Evolutionary conservation across 2,797 vertebrate species (phyloP).

Genomic region (Peromyscus nudipes): DNA sequence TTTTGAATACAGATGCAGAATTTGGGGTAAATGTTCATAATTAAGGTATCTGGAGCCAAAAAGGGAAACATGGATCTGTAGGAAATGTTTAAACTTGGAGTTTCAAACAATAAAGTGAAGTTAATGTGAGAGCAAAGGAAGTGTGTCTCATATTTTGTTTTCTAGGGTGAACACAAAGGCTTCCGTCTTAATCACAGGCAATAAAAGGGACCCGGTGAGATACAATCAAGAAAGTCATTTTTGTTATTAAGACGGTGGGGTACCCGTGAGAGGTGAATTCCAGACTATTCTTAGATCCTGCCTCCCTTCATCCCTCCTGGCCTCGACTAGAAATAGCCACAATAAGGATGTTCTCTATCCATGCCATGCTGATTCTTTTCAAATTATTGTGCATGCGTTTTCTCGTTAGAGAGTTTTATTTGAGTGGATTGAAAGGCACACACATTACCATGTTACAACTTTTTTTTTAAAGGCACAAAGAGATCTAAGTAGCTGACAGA

Average conservation of each 20-base stretch:
- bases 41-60: slow-evolving; percentile 69
- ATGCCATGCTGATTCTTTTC: slow-evolving; percentile 14
- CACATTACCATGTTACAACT: background rate
- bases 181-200: slow-evolving; percentile 60
- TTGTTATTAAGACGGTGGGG: slow-evolving; percentile 17
- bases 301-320: background rate
- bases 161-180: slow-evolving; percentile 22
- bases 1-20: slow-evolving; percentile 78
- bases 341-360: slow-evolving; percentile 35
- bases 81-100: slow-evolving; percentile 64
- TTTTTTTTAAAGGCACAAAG: background rate
- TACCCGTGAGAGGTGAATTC: background rate
- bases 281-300: slow-evolving; percentile 22
- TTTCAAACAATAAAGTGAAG: slow-evolving; percentile 62
- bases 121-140: slow-evolving; percentile 28
- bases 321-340: slow-evolving; percentile 46
- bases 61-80: slow-evolving; percentile 27
- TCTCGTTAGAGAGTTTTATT: slow-evolving; percentile 50
- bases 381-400: slow-evolving; percentile 40
- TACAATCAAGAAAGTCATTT: slow-evolving; percentile 15
- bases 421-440: slow-evolving; percentile 37
- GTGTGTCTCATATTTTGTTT: slow-evolving; percentile 44
- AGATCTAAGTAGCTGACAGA: slow-evolving; percentile 51
- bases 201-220: background rate
- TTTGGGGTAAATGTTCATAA: slow-evolving; percentile 64